Evolutionary conservation across 2,113 vertebrate genomes (phyloP).

Genomic region (Calyptommatus sinebrachiatus): DNA sequence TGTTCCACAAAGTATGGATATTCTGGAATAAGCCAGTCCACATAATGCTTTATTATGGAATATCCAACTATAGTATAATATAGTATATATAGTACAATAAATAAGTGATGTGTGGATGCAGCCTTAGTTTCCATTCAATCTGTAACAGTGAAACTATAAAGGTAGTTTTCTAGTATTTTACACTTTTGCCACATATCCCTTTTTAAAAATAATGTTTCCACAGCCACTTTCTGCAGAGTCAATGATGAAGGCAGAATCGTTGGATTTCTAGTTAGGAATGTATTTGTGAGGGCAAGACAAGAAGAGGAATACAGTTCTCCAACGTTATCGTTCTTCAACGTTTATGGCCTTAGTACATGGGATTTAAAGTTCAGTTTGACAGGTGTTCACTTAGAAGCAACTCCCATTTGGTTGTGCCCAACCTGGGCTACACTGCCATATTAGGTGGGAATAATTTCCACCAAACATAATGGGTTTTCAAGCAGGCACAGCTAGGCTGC

Average conservation of each 20-base stretch:
- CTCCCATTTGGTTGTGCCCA: neutral
- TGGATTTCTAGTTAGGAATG: neutral
- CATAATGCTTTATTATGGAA: too few relatives aligned
- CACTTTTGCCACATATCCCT: neutral
- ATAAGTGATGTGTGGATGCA: too few relatives aligned
- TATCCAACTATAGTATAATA: too few relatives aligned
- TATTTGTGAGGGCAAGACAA: too few relatives aligned
- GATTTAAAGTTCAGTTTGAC: neutral
- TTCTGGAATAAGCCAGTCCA: too few relatives aligned
- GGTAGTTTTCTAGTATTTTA: neutral
- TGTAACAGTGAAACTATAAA: neutral
- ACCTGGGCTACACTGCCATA: neutral
- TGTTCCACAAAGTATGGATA: too few relatives aligned
- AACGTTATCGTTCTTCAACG: neutral
- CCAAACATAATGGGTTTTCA: neutral
- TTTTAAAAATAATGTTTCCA: neutral
- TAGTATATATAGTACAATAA: too few relatives aligned
- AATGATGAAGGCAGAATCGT: too few relatives aligned
- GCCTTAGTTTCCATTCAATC: neutral
- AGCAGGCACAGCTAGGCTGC: too few relatives aligned
- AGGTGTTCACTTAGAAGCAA: neutral
- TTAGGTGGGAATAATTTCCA: neutral
- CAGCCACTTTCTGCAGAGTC: neutral
- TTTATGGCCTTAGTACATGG: neutral
- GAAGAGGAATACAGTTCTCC: too few relatives aligned